Conservation (phyloP, 1,140 invertebrate genomes). For the Saccostrea glomerata region DNA sequence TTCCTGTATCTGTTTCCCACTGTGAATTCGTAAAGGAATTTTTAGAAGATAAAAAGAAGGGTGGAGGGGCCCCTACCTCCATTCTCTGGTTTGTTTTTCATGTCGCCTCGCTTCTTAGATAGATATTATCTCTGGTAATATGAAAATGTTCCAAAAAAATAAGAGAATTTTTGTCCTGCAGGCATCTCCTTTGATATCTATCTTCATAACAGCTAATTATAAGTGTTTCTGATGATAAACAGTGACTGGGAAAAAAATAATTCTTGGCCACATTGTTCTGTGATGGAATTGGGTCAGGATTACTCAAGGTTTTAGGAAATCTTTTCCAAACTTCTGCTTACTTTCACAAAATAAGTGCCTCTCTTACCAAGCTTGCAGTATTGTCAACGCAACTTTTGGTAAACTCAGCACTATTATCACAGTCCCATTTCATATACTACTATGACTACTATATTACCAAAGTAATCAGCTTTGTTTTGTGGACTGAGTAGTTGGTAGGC, state of each 20-base stretch:
- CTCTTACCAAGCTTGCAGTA: neutral
- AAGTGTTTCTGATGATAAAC: constrained; percentile 30
- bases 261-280: constrained; percentile 8
- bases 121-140: neutral
- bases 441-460: too few species aligned
- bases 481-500: too few species aligned
- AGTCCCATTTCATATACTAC: too few species aligned
- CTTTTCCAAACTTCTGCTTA: neutral
- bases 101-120: neutral
- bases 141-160: constrained; percentile 29
- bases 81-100: constrained; percentile 11
- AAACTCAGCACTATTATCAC: too few species aligned
- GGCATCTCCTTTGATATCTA: constrained; percentile 25
- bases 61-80: neutral
- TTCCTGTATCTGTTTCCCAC: neutral
- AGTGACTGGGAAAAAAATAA: neutral
- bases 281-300: neutral
- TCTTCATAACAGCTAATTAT: constrained; percentile 36
- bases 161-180: constrained; percentile 9
- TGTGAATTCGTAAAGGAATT: constrained; percentile 8
- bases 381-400: neutral
- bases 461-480: too few species aligned
- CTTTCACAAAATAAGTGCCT: neutral
- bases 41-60: neutral
- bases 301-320: neutral